Evolutionary conservation across 2,113 vertebrate species (phyloP).

Genomic region (Dipodomys spectabilis): DNA sequence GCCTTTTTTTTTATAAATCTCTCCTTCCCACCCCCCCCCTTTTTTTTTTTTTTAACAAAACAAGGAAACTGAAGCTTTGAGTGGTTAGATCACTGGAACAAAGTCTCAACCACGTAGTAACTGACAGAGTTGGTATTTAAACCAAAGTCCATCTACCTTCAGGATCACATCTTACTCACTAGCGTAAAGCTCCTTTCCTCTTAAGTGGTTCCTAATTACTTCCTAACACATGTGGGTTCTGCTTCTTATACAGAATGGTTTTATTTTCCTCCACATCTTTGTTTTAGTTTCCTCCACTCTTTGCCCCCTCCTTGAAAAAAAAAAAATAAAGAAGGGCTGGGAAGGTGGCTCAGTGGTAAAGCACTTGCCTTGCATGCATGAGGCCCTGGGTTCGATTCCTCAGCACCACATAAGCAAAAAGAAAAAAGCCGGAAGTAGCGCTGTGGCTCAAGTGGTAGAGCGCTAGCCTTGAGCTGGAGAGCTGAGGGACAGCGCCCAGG

Average conservation of each 20-base stretch:
- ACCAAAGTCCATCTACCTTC: not conserved
- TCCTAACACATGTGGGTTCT: not conserved
- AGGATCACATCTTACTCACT: not conserved
- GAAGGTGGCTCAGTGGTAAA: too few relatives aligned
- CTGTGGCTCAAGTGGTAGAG: too few relatives aligned
- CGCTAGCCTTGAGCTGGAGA: too few relatives aligned
- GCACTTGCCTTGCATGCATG: too few relatives aligned
- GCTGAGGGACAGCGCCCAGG: too few relatives aligned
- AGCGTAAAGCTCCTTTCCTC: constrained; percentile 6
- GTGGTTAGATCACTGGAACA: constrained; percentile 46
- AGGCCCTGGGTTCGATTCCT: too few relatives aligned
- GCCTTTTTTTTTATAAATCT: constrained; percentile 25
- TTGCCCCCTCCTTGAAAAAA: not conserved
- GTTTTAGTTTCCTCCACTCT: constrained; percentile 27
- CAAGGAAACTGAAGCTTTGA: constrained; percentile 39
- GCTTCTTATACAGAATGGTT: not conserved
- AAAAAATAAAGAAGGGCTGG: not conserved
- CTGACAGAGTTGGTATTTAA: constrained; percentile 41
- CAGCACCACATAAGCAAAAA: too few relatives aligned
- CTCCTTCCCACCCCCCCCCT: not conserved
- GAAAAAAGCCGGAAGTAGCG: too few relatives aligned
- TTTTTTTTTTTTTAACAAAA: not conserved
- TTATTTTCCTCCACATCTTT: not conserved
- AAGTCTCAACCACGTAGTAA: constrained; percentile 44
- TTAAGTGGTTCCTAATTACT: not conserved